A percentile compares a stretch with the other conserved stretches of the same genome.
Conservation (phyloP, 2,888 invertebrate species). For the Ditylenchus weischeri region DNA sequence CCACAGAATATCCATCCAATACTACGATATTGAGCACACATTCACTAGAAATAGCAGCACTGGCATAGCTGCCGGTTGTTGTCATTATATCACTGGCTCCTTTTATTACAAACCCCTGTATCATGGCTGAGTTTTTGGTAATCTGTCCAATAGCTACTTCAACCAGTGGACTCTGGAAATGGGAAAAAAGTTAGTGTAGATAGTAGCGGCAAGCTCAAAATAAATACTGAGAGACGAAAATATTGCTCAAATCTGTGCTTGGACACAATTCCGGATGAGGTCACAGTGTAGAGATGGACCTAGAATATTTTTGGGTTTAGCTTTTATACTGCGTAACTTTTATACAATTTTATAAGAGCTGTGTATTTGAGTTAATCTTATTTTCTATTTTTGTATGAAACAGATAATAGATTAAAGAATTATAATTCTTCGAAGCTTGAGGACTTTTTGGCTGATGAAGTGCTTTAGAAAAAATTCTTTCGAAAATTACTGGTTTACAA, state of each 20-base stretch:
- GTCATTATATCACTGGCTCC: neutral
- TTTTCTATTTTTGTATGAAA: too few relatives aligned
- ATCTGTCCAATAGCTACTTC: conserved; percentile 34
- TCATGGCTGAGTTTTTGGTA: conserved; percentile 17
- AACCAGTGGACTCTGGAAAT: conserved; percentile 42
- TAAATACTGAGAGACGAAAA: conserved; percentile 33
- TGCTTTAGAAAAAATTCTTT: too few relatives aligned
- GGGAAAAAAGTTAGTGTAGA: too few relatives aligned
- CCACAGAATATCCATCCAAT: conserved; percentile 43
- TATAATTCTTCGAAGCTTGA: too few relatives aligned
- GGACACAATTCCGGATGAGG: conserved; percentile 56
- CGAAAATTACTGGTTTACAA: too few relatives aligned
- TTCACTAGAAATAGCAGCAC: conserved; percentile 27
- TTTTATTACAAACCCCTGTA: conserved; percentile 16
- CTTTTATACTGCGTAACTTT: too few relatives aligned
- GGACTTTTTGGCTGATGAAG: too few relatives aligned
- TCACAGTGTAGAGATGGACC: conserved; percentile 56
- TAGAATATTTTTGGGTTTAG: conserved; percentile 16
- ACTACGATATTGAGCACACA: conserved; percentile 48
- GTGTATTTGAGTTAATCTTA: neutral
- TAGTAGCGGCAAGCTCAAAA: too few relatives aligned
- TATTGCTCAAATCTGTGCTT: conserved; percentile 46
- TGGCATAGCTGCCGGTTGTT: neutral
- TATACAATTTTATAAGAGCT: conserved; percentile 10
- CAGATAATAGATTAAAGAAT: too few relatives aligned